These are phyloP conservation scores for Epizoanthus stellaris DNA, from an alignment of 92 coral and sea anemone genomes.

Conservation along the genomic window DNA sequence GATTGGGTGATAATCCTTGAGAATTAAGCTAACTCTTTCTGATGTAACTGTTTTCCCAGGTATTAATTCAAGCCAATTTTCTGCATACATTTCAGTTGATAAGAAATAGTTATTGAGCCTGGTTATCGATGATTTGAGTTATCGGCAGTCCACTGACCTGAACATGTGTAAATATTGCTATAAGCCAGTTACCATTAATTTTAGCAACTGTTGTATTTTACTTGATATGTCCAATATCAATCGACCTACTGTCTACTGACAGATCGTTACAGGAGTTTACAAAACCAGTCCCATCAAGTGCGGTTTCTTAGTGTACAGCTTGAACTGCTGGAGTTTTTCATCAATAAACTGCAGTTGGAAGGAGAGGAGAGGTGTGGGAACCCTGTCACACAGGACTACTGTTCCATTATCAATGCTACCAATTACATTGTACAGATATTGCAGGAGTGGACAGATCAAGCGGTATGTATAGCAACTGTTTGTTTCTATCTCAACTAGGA, in stretches of 20 bases:
- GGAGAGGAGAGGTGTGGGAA: conserved; percentile 61
- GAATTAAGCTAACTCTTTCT: too few species aligned
- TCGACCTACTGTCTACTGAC: background rate
- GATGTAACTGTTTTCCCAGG: too few species aligned
- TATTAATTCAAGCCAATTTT: too few species aligned
- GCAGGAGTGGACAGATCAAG: conserved; percentile 97
- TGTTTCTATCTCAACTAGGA: background rate
- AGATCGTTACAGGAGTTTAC: conserved; percentile 93
- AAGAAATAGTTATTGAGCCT: background rate
- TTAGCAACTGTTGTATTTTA: too few species aligned
- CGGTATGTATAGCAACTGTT: conserved; percentile 54
- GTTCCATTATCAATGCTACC: conserved; percentile 86
- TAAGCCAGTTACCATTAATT: too few species aligned
- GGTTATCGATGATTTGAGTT: background rate
- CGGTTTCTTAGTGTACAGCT: conserved; percentile 85
- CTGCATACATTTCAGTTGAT: too few species aligned
- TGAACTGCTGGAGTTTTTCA: conserved; percentile 75
- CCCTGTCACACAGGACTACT: conserved; percentile 72
- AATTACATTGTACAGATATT: conserved; percentile 75
- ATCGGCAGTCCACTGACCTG: too few species aligned
- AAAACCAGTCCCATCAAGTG: conserved; percentile 61
- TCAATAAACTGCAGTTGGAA: conserved; percentile 63
- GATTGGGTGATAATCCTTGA: too few species aligned
- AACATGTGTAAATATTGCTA: too few species aligned
- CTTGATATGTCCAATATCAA: too few species aligned